These are phyloP conservation scores for Cardiocondyla obscurior DNA, from an alignment of 1,140 invertebrate species.

Conservation along the genomic window DNA sequence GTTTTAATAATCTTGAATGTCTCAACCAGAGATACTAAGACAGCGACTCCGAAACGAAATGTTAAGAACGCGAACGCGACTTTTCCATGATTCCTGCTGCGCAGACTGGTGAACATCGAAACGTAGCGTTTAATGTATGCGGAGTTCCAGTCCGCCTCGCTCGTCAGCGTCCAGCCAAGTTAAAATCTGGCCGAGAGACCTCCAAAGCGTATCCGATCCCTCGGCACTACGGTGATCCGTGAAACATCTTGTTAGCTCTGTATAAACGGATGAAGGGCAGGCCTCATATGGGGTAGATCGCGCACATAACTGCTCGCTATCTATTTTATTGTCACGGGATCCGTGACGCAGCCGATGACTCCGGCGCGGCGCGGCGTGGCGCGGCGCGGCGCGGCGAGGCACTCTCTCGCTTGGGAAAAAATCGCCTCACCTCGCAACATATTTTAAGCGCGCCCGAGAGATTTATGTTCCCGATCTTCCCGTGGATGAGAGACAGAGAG, in stretches of 20 bases:
- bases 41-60: slow-evolving; percentile 22
- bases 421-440: slow-evolving; percentile 48
- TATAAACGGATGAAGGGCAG: slow-evolving; percentile 76
- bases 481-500: slow-evolving; percentile 49
- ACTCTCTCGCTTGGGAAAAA: neutral
- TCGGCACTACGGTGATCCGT: slow-evolving; percentile 79
- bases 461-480: slow-evolving; percentile 47
- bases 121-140: slow-evolving; percentile 64
- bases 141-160: slow-evolving; percentile 63
- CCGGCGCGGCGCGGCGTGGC: neutral
- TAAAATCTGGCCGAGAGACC: slow-evolving; percentile 75
- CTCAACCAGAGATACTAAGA: neutral
- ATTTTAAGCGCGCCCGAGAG: slow-evolving; percentile 44
- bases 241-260: slow-evolving; percentile 82
- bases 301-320: slow-evolving; percentile 57
- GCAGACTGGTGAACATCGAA: slow-evolving; percentile 38
- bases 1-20: neutral
- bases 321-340: slow-evolving; percentile 43
- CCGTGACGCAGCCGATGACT: slow-evolving; percentile 40
- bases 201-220: slow-evolving; percentile 78
- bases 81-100: slow-evolving; percentile 55
- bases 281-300: slow-evolving; percentile 58
- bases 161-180: slow-evolving; percentile 68
- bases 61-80: slow-evolving; percentile 42
- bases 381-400: neutral